Conservation (phyloP, 2,797 vertebrate genomes). For the Siniperca scherzeri region DNA sequence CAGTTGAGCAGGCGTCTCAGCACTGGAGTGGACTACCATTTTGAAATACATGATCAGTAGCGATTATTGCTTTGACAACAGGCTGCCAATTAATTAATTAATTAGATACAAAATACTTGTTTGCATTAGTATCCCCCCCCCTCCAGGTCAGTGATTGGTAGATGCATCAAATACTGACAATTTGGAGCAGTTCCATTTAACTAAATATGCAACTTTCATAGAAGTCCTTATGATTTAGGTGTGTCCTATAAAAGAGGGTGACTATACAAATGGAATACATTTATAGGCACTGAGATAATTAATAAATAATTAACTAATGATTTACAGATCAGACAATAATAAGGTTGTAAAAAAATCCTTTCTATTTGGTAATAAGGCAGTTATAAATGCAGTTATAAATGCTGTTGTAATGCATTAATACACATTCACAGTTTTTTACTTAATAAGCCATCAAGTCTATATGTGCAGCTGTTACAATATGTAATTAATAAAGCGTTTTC, state of each 20-base stretch:
- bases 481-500: not conserved
- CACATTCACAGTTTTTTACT: not conserved
- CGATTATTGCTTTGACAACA: not conserved
- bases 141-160: not conserved
- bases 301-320: not conserved
- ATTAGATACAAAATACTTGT: too few relatives aligned
- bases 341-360: not conserved
- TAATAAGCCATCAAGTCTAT: not conserved
- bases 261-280: not conserved
- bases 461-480: not conserved
- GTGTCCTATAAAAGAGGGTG: not conserved
- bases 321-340: not conserved
- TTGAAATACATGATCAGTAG: not conserved
- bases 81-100: not conserved
- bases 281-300: not conserved
- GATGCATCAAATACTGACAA: too few relatives aligned
- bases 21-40: not conserved
- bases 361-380: not conserved
- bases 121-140: too few relatives aligned
- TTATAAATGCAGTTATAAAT: not conserved
- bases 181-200: not conserved
- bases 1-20: not conserved
- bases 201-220: not conserved
- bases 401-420: not conserved
- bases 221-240: not conserved